Base-by-base conservation (phyloP, 2,888 invertebrate species). In the Embidobia sp. region DNA sequence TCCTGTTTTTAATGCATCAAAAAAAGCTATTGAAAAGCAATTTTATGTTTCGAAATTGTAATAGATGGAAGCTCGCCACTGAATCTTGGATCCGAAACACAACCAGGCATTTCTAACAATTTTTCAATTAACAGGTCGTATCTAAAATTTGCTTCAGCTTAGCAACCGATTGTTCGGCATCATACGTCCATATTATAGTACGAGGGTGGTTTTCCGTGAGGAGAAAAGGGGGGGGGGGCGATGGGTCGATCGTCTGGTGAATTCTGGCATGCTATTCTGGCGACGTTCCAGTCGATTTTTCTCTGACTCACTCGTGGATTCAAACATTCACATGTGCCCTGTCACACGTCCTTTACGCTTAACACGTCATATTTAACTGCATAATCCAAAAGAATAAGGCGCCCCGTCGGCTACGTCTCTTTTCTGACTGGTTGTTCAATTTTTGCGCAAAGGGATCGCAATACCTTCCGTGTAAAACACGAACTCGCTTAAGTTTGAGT, bases 181-280 rank as follows among this genome's bases (percentile, higher is more conserved):
- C 10, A 46, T 66, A 44, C 48, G 29, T 27, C 19, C 37, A 27
- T 29, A 67, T 53, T 64, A 57, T 49, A 57, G 10, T 27, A 22
- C 15, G 26, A 6, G 40, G 33, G 16, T 57, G 49, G 31, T n/a
- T 67, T 48, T 19, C 40, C 22, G 6, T 1, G 11, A 13, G 26
- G 3, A 3, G 18, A 7, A n/a, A 18, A 22, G 42, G 42, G 55
- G 13, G 27, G 16, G 42, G 42, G 55, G 63, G 53, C 63, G 63
- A 55, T 19, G 35, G 63, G 48, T 73, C 64, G 61, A 49, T 73
- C 75, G 74, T 72, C 75, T 78, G 74, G 66, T 46, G 77, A 80
- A 77, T 80, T 80, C 79, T 81, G 82, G 82, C 81, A 82, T 46
- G 49, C 40, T 53, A 55, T 48, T 46, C 78, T 83, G 82, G 82